Evolutionary conservation across 2,113 vertebrate species (phyloP).

Genomic region (Channa argus): DNA sequence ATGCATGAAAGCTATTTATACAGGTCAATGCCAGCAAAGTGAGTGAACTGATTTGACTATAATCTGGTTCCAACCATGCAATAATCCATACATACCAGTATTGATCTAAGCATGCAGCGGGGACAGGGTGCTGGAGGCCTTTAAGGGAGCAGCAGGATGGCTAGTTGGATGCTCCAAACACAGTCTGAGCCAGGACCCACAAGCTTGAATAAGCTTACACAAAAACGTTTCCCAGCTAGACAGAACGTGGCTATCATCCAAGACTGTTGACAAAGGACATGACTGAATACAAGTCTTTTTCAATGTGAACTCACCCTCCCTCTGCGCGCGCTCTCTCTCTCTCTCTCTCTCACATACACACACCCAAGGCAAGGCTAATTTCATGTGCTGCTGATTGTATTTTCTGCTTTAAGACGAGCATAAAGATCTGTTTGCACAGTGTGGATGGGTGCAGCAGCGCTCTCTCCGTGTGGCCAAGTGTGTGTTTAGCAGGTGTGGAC

Average conservation of each 20-base stretch:
- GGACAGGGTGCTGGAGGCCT: slow-evolving; percentile 9
- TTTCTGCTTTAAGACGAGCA: slow-evolving; percentile 30
- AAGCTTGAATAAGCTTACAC: slow-evolving; percentile 65
- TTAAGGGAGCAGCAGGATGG: slow-evolving; percentile 24
- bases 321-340: not conserved
- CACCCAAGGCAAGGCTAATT: not conserved
- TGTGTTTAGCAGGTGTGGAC: slow-evolving; percentile 76
- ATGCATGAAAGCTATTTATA: not conserved
- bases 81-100: not conserved
- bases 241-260: slow-evolving; percentile 68
- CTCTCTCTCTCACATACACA: not conserved
- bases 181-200: slow-evolving; percentile 56
- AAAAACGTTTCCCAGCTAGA: slow-evolving; percentile 58
- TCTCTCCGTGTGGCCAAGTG: slow-evolving; percentile 23
- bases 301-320: slow-evolving; percentile 31
- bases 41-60: slow-evolving; percentile 8
- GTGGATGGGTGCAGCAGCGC: slow-evolving; percentile 8
- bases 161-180: slow-evolving; percentile 29
- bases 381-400: slow-evolving; percentile 1
- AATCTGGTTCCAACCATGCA: slow-evolving; percentile 11
- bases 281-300: slow-evolving; percentile 51
- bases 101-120: slow-evolving; percentile 24
- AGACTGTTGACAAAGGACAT: slow-evolving; percentile 74
- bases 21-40: not conserved
- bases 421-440: not conserved